phyloP scores from a whole-genome alignment of 2,888 invertebrate species.

The Papilio demoleus region DNA sequence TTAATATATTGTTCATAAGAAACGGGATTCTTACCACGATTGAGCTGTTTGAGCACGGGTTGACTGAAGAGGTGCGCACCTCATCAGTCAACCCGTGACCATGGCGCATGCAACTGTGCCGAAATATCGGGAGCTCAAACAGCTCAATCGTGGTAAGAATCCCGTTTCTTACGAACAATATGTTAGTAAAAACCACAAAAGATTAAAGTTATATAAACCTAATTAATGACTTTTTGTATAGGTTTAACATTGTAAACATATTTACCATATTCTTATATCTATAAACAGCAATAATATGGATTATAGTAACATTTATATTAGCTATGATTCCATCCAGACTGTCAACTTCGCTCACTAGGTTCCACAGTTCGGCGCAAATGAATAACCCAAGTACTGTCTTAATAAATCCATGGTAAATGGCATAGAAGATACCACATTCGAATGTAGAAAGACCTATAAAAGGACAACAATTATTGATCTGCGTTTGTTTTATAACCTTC shows the following conservation, averaged over 20 bases:
- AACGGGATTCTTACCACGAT: too few species aligned
- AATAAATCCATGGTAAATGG: slow-evolving; percentile 57
- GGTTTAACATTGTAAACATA: slow-evolving; percentile 32
- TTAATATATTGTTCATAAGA: background rate
- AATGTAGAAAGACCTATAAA: slow-evolving; percentile 46
- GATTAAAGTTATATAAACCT: too few species aligned
- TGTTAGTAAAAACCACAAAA: too few species aligned
- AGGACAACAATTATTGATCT: slow-evolving; percentile 11
- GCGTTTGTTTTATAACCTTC: background rate
- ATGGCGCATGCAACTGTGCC: too few species aligned
- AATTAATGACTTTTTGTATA: too few species aligned
- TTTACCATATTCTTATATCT: slow-evolving; percentile 68
- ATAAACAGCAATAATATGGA: slow-evolving; percentile 63
- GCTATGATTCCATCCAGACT: slow-evolving; percentile 60
- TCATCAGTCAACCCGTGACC: too few species aligned
- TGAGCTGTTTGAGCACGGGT: too few species aligned
- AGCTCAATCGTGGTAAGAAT: too few species aligned
- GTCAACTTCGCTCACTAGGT: slow-evolving; percentile 52
- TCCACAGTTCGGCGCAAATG: slow-evolving; percentile 61
- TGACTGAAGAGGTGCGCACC: too few species aligned
- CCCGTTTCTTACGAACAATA: too few species aligned
- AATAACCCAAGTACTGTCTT: slow-evolving; percentile 56
- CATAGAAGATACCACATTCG: slow-evolving; percentile 55
- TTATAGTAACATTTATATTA: slow-evolving; percentile 57
- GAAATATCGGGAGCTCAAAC: too few species aligned